Conservation (phyloP, 2,113 vertebrate species). For the Bambusicola thoracicus region DNA sequence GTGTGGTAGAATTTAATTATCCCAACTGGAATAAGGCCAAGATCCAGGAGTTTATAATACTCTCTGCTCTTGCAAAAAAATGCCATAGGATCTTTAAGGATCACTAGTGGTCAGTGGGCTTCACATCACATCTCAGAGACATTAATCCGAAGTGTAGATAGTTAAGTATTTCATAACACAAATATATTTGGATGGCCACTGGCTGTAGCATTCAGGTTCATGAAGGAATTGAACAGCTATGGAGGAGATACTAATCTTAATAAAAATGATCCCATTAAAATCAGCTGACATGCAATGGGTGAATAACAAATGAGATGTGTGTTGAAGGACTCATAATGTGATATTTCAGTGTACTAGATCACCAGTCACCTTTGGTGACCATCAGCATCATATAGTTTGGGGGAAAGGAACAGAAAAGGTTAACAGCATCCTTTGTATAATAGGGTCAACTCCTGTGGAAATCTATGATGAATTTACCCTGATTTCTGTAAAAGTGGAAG, state of each 20-base stretch:
- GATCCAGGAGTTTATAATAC: slow-evolving; percentile 41
- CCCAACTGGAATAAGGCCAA: slow-evolving; percentile 62
- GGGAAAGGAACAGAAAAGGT: background rate
- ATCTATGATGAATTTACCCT: background rate
- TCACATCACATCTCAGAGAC: background rate
- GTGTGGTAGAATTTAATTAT: slow-evolving; percentile 65
- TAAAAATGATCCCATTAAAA: slow-evolving; percentile 38
- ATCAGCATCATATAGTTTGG: background rate
- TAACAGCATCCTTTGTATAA: background rate
- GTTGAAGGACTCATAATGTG: background rate
- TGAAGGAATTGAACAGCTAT: background rate
- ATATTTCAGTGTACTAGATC: background rate
- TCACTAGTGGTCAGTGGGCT: slow-evolving; percentile 4
- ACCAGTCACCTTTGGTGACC: background rate
- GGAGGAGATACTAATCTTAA: slow-evolving; percentile 28
- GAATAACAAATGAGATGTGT: background rate
- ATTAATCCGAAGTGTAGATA: background rate
- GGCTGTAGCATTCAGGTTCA: slow-evolving; percentile 3
- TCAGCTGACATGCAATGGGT: background rate
- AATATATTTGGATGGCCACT: background rate
- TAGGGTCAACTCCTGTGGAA: background rate
- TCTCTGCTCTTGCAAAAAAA: slow-evolving; percentile 57
- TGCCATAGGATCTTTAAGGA: slow-evolving; percentile 43
- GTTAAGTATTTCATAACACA: background rate
- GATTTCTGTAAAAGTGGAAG: slow-evolving; percentile 14